phyloP scores from a whole-genome alignment of 2,113 vertebrate genomes.

The Sitta europaea region DNA sequence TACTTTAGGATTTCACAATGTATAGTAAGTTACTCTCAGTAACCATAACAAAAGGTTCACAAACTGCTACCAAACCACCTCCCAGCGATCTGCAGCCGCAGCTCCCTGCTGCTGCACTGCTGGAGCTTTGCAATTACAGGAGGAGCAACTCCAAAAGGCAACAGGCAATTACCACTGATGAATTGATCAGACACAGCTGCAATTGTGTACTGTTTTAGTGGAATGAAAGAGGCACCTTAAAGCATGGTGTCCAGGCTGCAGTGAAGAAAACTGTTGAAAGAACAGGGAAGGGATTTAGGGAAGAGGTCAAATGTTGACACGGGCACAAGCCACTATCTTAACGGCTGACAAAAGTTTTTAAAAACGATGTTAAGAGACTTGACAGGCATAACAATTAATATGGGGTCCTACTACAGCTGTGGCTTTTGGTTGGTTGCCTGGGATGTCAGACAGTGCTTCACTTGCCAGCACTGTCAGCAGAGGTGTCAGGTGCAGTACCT shows the following conservation, averaged over 20 bases:
- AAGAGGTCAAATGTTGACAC: background rate
- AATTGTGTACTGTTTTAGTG: background rate
- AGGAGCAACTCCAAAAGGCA: background rate
- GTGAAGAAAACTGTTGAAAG: background rate
- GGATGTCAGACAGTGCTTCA: background rate
- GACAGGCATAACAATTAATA: background rate
- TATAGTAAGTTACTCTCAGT: background rate
- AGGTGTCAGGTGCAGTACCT: constrained; percentile 68
- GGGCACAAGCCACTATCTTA: background rate
- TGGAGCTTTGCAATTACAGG: background rate
- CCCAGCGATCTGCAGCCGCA: background rate
- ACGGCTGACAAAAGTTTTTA: background rate
- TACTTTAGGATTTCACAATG: background rate
- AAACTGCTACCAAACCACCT: background rate
- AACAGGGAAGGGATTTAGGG: background rate
- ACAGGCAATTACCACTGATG: background rate
- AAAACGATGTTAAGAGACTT: background rate
- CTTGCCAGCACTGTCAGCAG: background rate
- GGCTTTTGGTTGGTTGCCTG: background rate
- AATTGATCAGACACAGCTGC: background rate
- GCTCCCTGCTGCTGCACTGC: background rate
- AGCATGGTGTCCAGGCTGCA: background rate
- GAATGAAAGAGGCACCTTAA: background rate
- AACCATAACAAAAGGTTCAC: background rate
- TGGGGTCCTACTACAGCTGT: background rate